Base-by-base conservation (phyloP, 2,888 invertebrate species). In the Acrobeloides nanus region DNA sequence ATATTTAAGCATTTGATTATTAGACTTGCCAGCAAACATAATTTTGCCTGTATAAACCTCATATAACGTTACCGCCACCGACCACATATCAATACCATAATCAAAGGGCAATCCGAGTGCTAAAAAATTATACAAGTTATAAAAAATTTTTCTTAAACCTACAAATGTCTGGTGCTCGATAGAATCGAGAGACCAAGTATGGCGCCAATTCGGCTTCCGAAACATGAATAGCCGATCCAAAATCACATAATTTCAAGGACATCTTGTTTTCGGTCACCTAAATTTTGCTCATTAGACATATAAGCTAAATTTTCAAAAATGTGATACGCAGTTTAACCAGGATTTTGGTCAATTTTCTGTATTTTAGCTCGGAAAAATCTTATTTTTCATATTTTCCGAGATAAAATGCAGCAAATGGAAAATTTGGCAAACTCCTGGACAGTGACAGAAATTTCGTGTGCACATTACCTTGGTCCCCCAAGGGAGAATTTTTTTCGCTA, bases 21-120 rank as follows among this genome's bases (percentile, higher is more conserved):
- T 99, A 21, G 62, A 62, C 76, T 89, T 89, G 15, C 97, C 97
- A 55, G 89, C 85, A 76, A 97, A 99, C 81, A 99, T 83, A 63
- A 99, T 97, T 77, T 86, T 86, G n/a, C 95, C 97, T 0, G 95
- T 95, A 73, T 93, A 97, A 48, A 99, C 79, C 76, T 99, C 97
- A 75, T 86, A 97, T 64, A 99, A 84, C 12, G 97, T 97, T 75
- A 90, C 92, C 0, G 89, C 97, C 0, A 89, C 88, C 1, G 93
- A 92, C 95, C 97, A 99, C 84, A 93, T 86, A 75, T 99, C 97
- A 64, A 97, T 87, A n/a, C 86, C 89, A 77, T 86, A 86, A 76
- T 95, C 95, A 77, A 97, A 95, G 0, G 86, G 83, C 64, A 92
- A 85, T 18, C 97, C 97, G 57, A 99, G 80, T 74, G 99, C 83